Evolutionary conservation across 2,888 invertebrate genomes (phyloP).

Genomic region (Mythimna albipuncta): DNA sequence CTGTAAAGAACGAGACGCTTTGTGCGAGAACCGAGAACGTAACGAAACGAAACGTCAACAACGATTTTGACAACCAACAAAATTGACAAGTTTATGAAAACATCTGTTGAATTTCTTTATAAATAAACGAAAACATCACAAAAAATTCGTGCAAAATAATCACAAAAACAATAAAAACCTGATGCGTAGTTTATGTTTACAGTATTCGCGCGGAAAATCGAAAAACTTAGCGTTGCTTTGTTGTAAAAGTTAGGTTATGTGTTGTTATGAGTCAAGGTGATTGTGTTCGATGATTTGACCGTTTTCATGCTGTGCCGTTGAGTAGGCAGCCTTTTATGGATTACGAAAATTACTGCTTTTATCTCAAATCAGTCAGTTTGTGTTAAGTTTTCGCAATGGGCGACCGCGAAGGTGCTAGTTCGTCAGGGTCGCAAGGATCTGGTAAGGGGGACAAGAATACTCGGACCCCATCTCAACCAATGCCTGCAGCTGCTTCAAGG

Average conservation of each 20-base stretch:
- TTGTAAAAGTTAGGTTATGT: conserved; percentile 81
- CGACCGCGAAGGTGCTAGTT: conserved; percentile 80
- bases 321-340: conserved; percentile 80
- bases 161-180: conserved; percentile 33
- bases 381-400: conserved; percentile 76
- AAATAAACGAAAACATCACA: conserved; percentile 60
- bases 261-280: conserved; percentile 80
- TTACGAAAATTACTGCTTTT: conserved; percentile 72
- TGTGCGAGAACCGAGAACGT: neutral
- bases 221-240: conserved; percentile 63
- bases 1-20: conserved; percentile 23
- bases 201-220: conserved; percentile 39
- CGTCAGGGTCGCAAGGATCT: conserved; percentile 75
- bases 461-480: conserved; percentile 77
- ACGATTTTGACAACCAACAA: conserved; percentile 66
- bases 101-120: conserved; percentile 70
- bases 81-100: conserved; percentile 87
- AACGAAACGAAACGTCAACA: conserved; percentile 51
- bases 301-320: conserved; percentile 77
- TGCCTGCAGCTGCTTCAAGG: conserved; percentile 82
- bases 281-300: conserved; percentile 77
- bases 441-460: conserved; percentile 73
- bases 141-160: conserved; percentile 47
- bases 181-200: conserved; percentile 36
- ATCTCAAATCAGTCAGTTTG: conserved; percentile 68